phyloP scores from a whole-genome alignment of 1,140 invertebrate species.

The Caenorhabditis brenneri region DNA sequence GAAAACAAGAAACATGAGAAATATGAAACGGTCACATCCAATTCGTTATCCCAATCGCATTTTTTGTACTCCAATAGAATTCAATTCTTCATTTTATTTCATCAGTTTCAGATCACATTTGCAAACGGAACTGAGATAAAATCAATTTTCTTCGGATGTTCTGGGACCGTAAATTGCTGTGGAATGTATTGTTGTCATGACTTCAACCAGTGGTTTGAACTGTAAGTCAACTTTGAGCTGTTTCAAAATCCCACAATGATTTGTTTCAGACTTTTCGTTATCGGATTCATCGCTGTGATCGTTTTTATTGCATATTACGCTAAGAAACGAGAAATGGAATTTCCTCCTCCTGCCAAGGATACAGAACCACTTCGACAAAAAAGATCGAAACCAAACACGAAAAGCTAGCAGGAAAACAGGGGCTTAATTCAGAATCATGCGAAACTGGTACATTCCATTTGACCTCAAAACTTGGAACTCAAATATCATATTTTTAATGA shows the following conservation, averaged over 20 bases:
- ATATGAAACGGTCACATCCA: no score
- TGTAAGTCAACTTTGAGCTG: not conserved
- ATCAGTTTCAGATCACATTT: not conserved
- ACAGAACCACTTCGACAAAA: not conserved
- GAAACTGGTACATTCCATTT: no score
- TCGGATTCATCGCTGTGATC: not conserved
- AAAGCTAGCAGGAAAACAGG: no score
- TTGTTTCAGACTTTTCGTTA: not conserved
- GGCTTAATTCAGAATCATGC: no score
- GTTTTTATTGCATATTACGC: not conserved
- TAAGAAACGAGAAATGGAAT: not conserved
- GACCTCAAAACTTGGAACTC: no score
- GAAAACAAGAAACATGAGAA: no score
- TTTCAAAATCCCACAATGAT: no score
- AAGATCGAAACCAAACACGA: not conserved
- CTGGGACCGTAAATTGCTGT: not conserved
- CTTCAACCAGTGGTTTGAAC: not conserved
- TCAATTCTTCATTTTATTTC: no score
- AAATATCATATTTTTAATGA: no score
- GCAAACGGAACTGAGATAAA: not conserved
- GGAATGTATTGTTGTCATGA: slow-evolving; percentile 33
- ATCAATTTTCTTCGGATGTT: slow-evolving; percentile 12
- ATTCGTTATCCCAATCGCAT: no score
- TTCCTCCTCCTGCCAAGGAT: not conserved
- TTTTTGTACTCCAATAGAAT: no score